Evolutionary conservation across 2,888 invertebrate genomes (phyloP).

Genomic region (Polydesmus complanatus): DNA sequence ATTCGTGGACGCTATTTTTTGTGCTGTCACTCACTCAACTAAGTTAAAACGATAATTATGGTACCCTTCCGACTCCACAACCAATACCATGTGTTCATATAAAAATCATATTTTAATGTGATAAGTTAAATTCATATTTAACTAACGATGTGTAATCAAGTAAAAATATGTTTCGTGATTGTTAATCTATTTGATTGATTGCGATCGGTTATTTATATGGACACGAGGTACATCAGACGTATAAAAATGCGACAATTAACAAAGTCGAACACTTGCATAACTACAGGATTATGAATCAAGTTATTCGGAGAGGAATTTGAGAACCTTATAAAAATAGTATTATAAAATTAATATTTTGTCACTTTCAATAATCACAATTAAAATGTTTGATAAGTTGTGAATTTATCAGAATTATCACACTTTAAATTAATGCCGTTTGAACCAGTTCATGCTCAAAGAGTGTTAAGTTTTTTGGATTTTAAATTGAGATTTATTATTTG

Average conservation of each 20-base stretch:
- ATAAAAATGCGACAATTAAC: background rate
- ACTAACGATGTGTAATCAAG: background rate
- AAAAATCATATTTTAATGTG: background rate
- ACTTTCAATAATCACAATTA: too few relatives aligned
- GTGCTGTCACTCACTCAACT: background rate
- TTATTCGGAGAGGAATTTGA: background rate
- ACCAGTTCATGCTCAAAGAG: too few relatives aligned
- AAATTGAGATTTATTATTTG: too few relatives aligned
- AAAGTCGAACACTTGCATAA: too few relatives aligned
- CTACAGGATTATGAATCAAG: background rate
- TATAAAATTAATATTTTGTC: too few relatives aligned
- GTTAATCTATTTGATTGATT: too few relatives aligned
- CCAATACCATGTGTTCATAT: background rate
- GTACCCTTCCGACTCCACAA: background rate
- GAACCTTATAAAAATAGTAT: background rate
- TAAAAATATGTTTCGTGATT: too few relatives aligned
- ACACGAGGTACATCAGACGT: background rate
- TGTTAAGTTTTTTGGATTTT: too few relatives aligned
- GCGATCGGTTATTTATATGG: background rate
- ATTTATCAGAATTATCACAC: too few relatives aligned
- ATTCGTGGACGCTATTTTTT: too few relatives aligned
- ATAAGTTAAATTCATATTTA: background rate
- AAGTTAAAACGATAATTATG: background rate
- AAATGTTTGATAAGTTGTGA: too few relatives aligned
- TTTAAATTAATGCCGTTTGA: too few relatives aligned